Conservation (phyloP, 2,888 invertebrate genomes). For the Fragum fragum region DNA sequence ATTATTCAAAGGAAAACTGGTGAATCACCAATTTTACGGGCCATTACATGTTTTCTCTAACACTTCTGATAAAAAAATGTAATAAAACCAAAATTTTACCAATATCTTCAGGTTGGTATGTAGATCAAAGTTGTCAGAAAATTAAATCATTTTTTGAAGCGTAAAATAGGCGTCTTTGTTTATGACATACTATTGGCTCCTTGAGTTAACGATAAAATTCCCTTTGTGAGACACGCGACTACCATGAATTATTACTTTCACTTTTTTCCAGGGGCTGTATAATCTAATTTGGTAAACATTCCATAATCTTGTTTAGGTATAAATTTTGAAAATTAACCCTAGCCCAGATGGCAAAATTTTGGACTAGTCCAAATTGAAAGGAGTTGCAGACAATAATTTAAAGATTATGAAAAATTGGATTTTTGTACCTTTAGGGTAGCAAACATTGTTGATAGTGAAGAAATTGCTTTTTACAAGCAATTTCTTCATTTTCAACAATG, state of each 20-base stretch:
- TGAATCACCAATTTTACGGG: conserved; percentile 17
- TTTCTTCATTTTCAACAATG: too few species aligned
- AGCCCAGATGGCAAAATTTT: too few species aligned
- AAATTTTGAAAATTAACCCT: too few species aligned
- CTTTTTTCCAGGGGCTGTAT: too few species aligned
- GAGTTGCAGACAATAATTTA: too few species aligned
- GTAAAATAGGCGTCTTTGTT: conserved; percentile 16
- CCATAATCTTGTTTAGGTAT: too few species aligned
- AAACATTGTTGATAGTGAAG: too few species aligned
- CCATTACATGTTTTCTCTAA: conserved; percentile 1
- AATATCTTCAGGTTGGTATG: background rate
- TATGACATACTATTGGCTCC: conserved; percentile 4
- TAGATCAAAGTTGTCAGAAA: background rate
- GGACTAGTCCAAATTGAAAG: too few species aligned
- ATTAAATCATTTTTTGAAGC: conserved; percentile 6
- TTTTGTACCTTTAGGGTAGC: too few species aligned
- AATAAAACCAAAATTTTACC: background rate
- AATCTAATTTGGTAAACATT: too few species aligned
- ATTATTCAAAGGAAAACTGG: conserved; percentile 6
- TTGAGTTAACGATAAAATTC: background rate
- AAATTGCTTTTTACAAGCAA: too few species aligned
- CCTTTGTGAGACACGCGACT: conserved; percentile 6
- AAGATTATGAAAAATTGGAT: too few species aligned
- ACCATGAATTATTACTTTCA: background rate
- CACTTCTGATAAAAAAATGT: conserved; percentile 1